Conservation (phyloP, 2,797 vertebrate species). For the Hephaestus fuliginosus region DNA sequence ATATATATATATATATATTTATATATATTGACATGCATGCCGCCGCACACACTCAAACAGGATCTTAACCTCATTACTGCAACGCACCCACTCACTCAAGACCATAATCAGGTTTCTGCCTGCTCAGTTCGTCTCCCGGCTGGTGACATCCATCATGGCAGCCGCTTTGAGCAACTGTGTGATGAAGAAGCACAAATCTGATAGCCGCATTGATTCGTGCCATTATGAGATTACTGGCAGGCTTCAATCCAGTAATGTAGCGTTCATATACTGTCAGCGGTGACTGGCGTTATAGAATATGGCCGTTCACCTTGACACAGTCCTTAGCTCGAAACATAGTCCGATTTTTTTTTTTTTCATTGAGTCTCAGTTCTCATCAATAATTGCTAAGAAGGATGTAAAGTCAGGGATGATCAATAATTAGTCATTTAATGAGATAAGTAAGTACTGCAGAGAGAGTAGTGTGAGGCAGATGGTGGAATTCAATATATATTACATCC, state of each 20-base stretch:
- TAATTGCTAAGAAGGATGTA: slow-evolving; percentile 62
- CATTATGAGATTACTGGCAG: slow-evolving; percentile 70
- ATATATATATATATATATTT: background rate
- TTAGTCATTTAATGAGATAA: slow-evolving; percentile 56
- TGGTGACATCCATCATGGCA: slow-evolving; percentile 57
- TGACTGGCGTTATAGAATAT: slow-evolving; percentile 51
- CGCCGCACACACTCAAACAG: background rate
- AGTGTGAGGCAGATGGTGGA: background rate
- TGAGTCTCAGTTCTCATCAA: slow-evolving; percentile 52
- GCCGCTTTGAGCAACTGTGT: slow-evolving; percentile 24
- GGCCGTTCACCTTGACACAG: slow-evolving; percentile 61
- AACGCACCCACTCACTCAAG: slow-evolving; percentile 31
- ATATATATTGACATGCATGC: background rate
- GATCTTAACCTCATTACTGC: slow-evolving; percentile 28
- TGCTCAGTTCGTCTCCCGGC: slow-evolving; percentile 19
- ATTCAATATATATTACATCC: background rate
- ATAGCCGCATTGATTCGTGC: slow-evolving; percentile 65
- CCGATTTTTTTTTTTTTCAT: slow-evolving; percentile 48
- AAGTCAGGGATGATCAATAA: slow-evolving; percentile 61
- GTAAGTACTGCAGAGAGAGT: slow-evolving; percentile 27
- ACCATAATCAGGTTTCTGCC: slow-evolving; percentile 44
- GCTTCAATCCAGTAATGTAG: slow-evolving; percentile 63
- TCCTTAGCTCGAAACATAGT: slow-evolving; percentile 54
- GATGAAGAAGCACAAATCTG: slow-evolving; percentile 69
- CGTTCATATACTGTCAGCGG: slow-evolving; percentile 48